Evolutionary conservation across 2,888 invertebrate genomes (phyloP).

Genomic region (Meandrusa payeni): DNA sequence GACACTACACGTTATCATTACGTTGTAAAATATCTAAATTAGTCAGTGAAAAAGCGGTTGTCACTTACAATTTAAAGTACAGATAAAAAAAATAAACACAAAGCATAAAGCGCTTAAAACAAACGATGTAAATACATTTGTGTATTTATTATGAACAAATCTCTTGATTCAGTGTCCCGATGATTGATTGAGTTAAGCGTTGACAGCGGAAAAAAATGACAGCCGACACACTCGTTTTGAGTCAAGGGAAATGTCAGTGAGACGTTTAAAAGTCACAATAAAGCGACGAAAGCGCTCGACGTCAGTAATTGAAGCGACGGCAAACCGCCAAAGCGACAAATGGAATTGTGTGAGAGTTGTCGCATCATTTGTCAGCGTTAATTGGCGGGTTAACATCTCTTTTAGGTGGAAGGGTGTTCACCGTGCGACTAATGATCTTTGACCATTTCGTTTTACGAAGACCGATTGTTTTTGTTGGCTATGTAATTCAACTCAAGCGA

Average conservation of each 20-base stretch:
- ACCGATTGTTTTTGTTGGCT: slow-evolving; percentile 1
- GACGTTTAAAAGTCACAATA: slow-evolving; percentile 10
- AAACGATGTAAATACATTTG: no score
- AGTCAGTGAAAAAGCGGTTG: slow-evolving; percentile 1
- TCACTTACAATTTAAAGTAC: slow-evolving; percentile 6
- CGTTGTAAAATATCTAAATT: background rate
- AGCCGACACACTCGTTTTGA: slow-evolving; percentile 2
- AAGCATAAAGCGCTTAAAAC: background rate
- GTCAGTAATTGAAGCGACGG: slow-evolving; percentile 10
- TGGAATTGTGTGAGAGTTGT: slow-evolving; percentile 4
- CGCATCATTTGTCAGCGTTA: slow-evolving; percentile 20
- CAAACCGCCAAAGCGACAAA: slow-evolving; percentile 10
- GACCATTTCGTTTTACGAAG: slow-evolving; percentile 7
- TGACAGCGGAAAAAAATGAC: slow-evolving; percentile 1
- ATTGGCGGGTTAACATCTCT: slow-evolving; percentile 17
- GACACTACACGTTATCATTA: background rate
- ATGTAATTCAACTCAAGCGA: background rate
- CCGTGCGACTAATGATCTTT: slow-evolving; percentile 15
- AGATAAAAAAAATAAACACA: background rate
- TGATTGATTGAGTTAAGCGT: background rate
- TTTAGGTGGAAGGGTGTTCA: slow-evolving; percentile 3
- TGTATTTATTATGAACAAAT: no score
- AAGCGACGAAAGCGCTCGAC: slow-evolving; percentile 6
- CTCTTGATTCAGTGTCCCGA: background rate
- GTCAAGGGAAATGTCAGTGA: slow-evolving; percentile 4